Evolutionary conservation across 2,113 vertebrate genomes (phyloP), one percentile per base, ranked within the genome.

Genomic region (Cricetomys ansorgei): DNA sequence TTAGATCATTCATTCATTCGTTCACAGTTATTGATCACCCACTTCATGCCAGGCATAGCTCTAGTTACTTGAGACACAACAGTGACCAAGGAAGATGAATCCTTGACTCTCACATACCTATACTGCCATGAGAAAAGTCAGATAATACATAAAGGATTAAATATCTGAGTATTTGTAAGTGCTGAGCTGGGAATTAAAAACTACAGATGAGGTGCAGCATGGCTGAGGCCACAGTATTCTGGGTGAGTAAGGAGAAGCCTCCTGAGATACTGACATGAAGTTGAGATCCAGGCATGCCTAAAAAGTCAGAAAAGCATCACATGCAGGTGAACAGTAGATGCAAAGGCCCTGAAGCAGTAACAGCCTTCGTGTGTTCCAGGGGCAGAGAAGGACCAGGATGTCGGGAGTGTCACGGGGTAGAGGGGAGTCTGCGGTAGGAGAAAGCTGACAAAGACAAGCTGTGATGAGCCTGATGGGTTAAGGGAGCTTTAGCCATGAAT

Each of bases 1-100:
- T 87, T 89, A 95, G 97, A 95, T 92, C 55, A 95, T 89, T 95
- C 89, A 94, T 94, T 95, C 94, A 83, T 92, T 96, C 91, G 85
- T 80, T 93, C 93, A 96, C 83, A 95, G 67, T 73, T 94, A 96
- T 88, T n/a, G 90, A 97, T 96, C 80, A 92, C 88, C 94, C 29
- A 17, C 85, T 79, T 92, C 29, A 43, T 37, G 45, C 84, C 90
- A 94, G 94, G 91, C 94, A 87, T 1, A 0, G 83, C 87, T 79
- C 57, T 73, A 73, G 65, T 81, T 81, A 72, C 88, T 73, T 11
- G 65, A 96, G 95, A 92, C 76, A 73, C 64, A 89, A 5, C 27
- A 90, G 7, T 94, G 94, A 92, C 92, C 94, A 75, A 72, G 59
- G 80, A 55, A 95, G 85, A 86, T 45, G 57, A 62, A 94, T 16